Percentiles rank a stretch among this genome's conserved stretches.
Evolutionary conservation across 2,113 vertebrate genomes (phyloP).

Genomic region (Zosterops japonicus): DNA sequence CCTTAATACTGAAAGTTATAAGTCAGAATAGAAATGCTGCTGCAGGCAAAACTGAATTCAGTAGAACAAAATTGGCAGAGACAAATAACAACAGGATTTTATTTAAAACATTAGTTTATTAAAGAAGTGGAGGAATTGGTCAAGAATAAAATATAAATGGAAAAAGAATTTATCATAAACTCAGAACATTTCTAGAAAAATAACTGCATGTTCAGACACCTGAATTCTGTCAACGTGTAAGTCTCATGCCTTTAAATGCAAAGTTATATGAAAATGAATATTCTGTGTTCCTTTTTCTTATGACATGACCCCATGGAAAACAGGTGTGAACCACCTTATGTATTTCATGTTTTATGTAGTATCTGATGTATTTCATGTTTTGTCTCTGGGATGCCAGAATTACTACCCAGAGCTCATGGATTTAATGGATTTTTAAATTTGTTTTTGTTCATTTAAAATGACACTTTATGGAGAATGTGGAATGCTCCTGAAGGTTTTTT

Average conservation of each 20-base stretch:
- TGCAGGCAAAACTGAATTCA: constrained; percentile 64
- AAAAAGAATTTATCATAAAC: neutral
- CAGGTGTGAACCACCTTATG: neutral
- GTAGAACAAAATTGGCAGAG: constrained; percentile 52
- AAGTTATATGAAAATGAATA: neutral
- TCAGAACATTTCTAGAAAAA: neutral
- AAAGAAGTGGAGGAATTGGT: constrained; percentile 25
- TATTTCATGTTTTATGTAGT: neutral
- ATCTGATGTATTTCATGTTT: neutral
- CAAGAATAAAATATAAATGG: constrained; percentile 38
- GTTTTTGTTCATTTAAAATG: neutral
- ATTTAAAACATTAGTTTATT: constrained; percentile 49
- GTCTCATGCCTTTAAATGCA: neutral
- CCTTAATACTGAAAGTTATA: constrained; percentile 52
- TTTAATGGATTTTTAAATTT: fast-evolving
- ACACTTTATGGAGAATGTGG: neutral
- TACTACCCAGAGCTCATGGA: fast-evolving
- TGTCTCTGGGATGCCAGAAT: neutral
- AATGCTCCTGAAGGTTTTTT: neutral
- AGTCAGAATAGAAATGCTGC: constrained; percentile 51
- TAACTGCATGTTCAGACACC: neutral
- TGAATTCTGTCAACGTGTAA: neutral
- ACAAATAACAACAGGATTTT: constrained; percentile 51
- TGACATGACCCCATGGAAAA: neutral
- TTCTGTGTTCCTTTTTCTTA: neutral